These are phyloP conservation scores for Drosophila simulans DNA, from an alignment of 1,140 invertebrate species.

Conservation along the genomic window DNA sequence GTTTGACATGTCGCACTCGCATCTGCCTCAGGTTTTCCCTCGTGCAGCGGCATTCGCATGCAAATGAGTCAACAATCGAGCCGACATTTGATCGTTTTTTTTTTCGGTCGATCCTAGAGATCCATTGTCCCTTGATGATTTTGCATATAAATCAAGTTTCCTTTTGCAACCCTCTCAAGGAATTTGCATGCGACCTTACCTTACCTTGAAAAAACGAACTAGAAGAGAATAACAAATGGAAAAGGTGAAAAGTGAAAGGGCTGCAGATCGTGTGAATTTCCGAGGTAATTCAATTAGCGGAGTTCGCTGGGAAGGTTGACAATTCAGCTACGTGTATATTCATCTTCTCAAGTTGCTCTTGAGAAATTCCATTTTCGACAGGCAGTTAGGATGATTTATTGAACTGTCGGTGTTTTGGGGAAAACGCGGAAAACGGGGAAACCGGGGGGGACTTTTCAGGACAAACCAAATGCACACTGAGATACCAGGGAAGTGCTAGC, in stretches of 20 bases:
- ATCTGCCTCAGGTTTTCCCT: constrained; percentile 36
- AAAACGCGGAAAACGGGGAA: neutral
- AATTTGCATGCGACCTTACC: constrained; percentile 63
- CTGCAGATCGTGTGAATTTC: constrained; percentile 62
- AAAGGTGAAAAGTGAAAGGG: constrained; percentile 50
- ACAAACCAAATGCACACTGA: constrained; percentile 40
- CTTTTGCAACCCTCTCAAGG: constrained; percentile 73
- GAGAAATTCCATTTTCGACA: constrained; percentile 72
- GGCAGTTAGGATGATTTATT: constrained; percentile 81
- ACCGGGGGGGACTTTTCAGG: neutral
- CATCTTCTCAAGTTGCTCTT: constrained; percentile 45
- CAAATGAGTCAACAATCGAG: constrained; percentile 77
- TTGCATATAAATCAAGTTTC: constrained; percentile 76
- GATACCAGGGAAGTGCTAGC: constrained; percentile 19
- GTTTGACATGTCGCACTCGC: constrained; percentile 61
- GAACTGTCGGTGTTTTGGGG: constrained; percentile 39
- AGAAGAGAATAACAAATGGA: constrained; percentile 7
- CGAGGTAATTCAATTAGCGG: constrained; percentile 64
- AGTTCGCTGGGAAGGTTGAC: constrained; percentile 12
- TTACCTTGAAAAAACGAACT: neutral
- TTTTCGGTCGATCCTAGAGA: constrained; percentile 33
- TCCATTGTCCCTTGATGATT: constrained; percentile 48
- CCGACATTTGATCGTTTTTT: constrained; percentile 79
- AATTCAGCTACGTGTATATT: constrained; percentile 3
- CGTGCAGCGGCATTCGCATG: constrained; percentile 60